Evolutionary conservation across 2,113 vertebrate genomes (phyloP), one percentile per base, ranked within the genome.

Genomic region (Eubucco bourcierii): DNA sequence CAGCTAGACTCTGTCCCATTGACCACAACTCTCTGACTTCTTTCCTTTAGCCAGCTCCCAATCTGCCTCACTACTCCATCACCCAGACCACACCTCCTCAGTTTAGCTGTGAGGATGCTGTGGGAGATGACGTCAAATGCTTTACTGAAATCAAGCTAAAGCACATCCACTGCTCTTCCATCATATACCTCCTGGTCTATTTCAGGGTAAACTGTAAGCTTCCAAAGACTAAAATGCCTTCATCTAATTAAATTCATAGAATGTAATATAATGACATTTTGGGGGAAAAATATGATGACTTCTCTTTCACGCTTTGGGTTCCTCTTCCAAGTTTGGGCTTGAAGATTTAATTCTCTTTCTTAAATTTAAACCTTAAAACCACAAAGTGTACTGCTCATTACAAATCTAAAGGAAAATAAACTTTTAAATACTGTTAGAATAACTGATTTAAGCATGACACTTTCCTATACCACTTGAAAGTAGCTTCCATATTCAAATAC

Each of bases 401-500:
- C 7, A 68, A 81, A 86, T 18, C 21, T 50, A 81, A 87, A 87
- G 50, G 44, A 91, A 92, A 79, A 90, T 46, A 34, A 78, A 75
- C 25, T 86, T 91, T 72, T 34, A 66, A 65, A 68, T 46, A 17
- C 28, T 55, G 73, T 95, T 70, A 84, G 50, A 80, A 65, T 83
- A 93, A 81, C 63, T 53, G 10, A 91, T 88, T 88, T 81, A 86
- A 93, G 27, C 59, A 63, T 29, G 39, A 68, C 50, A 61, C 77
- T 93, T 94, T 52, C 50, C 55, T 88, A 29, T 59, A 55, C 74
- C 80, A 91, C 94, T 92, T 90, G 77, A 95, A 93, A 90, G 66
- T 28, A 93, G 55, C 47, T 94, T 92, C 67, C 77, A 94, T 87
- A 96, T 94, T 94, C 77, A 94, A 95, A 95, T 60, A 77, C n/a